Percentiles rank a stretch among this genome's conserved stretches.
phyloP scores from a whole-genome alignment of 1,140 invertebrate species.

The Stegodyphus mimosarum region DNA sequence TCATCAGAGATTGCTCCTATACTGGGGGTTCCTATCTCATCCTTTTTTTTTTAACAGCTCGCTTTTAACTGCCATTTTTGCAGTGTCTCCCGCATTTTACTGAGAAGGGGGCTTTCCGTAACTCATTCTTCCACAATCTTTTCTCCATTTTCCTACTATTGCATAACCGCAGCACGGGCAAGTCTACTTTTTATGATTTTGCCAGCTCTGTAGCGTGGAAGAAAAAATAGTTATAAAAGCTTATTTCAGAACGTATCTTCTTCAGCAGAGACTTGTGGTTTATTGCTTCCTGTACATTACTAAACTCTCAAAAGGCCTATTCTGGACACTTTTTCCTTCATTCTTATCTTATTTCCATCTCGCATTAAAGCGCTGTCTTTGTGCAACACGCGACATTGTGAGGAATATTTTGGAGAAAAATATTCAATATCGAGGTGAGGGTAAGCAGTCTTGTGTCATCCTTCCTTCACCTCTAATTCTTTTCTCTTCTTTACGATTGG shows the following conservation, averaged over 20 bases:
- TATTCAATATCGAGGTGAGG: not conserved
- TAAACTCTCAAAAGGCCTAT: not conserved
- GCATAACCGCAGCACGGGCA: slow-evolving; percentile 45
- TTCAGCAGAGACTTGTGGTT: slow-evolving; percentile 46
- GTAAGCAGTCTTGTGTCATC: slow-evolving; percentile 4
- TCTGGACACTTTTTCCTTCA: not conserved
- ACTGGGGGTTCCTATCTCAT: not conserved
- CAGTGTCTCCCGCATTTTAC: slow-evolving; percentile 13
- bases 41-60: too few species aligned
- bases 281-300: slow-evolving; percentile 54
- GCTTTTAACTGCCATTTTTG: slow-evolving; percentile 31
- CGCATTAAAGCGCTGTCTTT: slow-evolving; percentile 54
- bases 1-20: slow-evolving; percentile 14
- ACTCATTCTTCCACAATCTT: slow-evolving; percentile 40
- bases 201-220: not conserved
- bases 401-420: slow-evolving; percentile 4
- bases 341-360: slow-evolving; percentile 47
- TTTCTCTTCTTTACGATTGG: slow-evolving; percentile 39
- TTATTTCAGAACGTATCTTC: slow-evolving; percentile 31
- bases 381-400: slow-evolving; percentile 53
- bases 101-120: slow-evolving; percentile 5
- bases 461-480: slow-evolving; percentile 49
- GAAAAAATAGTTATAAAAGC: not conserved
- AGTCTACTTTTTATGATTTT: not conserved
- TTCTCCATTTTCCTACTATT: slow-evolving; percentile 22